Conservation (phyloP, 2,888 invertebrate genomes). For the Lymantria monacha region DNA sequence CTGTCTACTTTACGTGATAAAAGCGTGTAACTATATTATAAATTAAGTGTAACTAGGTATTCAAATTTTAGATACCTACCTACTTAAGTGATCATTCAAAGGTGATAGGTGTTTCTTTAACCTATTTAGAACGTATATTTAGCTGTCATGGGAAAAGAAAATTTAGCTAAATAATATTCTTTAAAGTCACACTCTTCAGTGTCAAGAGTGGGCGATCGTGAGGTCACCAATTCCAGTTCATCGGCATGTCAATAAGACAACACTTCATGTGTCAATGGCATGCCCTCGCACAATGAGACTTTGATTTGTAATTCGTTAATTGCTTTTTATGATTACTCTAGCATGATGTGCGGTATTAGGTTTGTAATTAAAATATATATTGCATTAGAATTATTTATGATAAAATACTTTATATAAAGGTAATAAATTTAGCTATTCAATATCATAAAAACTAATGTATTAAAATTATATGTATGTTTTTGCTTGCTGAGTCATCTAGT, state of each 20-base stretch:
- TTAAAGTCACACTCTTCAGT: slow-evolving; percentile 20
- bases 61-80: too few relatives aligned
- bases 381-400: too few relatives aligned
- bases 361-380: too few relatives aligned
- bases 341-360: slow-evolving; percentile 15
- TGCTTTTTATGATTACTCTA: slow-evolving; percentile 32
- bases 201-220: slow-evolving; percentile 24
- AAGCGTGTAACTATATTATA: too few relatives aligned
- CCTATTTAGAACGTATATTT: too few relatives aligned
- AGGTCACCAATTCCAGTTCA: slow-evolving; percentile 34
- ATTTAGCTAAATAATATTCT: background rate
- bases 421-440: too few relatives aligned
- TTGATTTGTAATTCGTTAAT: slow-evolving; percentile 31
- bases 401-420: too few relatives aligned
- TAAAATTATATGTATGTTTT: background rate
- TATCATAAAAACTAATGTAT: too few relatives aligned
- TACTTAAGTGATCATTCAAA: too few relatives aligned
- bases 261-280: slow-evolving; percentile 40
- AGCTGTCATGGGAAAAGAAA: background rate
- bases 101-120: too few relatives aligned
- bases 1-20: too few relatives aligned
- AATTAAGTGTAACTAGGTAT: too few relatives aligned
- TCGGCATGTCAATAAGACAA: slow-evolving; percentile 43
- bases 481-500: slow-evolving; percentile 32
- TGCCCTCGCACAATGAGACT: slow-evolving; percentile 24